Evolutionary conservation across 1,140 invertebrate species (phyloP).

Genomic region (Centruroides vittatus): DNA sequence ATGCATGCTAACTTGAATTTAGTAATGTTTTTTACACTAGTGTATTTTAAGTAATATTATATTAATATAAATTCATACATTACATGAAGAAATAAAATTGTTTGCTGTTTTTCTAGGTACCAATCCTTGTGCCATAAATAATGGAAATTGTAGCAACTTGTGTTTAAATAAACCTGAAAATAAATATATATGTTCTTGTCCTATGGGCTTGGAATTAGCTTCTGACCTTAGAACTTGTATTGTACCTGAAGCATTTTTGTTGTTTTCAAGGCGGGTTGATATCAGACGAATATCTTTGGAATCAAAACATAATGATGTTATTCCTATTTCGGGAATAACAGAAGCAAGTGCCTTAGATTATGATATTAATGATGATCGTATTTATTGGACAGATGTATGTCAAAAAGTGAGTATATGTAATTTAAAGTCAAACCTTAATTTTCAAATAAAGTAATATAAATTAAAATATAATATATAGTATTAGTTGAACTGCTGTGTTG

Average conservation of each 20-base stretch:
- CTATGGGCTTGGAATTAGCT: conserved; percentile 72
- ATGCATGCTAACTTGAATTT: too few relatives aligned
- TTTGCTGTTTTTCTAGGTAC: conserved; percentile 26
- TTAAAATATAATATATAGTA: not conserved
- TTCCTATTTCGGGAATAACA: conserved; percentile 64
- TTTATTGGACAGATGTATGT: conserved; percentile 64
- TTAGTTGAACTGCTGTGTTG: too few relatives aligned
- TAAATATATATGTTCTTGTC: conserved; percentile 72
- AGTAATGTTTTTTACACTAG: too few relatives aligned
- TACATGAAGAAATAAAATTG: too few relatives aligned
- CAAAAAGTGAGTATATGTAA: conserved; percentile 31
- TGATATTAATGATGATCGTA: conserved; percentile 52
- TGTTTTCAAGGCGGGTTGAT: conserved; percentile 66
- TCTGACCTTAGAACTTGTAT: conserved; percentile 75
- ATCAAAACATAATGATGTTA: conserved; percentile 56
- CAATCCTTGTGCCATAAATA: conserved; percentile 54
- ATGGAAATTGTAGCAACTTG: conserved; percentile 69
- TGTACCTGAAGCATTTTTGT: conserved; percentile 76
- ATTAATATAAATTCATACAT: too few relatives aligned
- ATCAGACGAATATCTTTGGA: conserved; percentile 72
- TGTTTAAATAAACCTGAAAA: conserved; percentile 61
- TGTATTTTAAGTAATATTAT: too few relatives aligned
- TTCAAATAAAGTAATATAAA: not conserved
- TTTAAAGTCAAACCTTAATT: too few relatives aligned
- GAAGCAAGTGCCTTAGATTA: conserved; percentile 66